Percentiles rank a stretch among this genome's conserved stretches.
Evolutionary conservation across 1,140 invertebrate genomes (phyloP).

Genomic region (Caerostris darwini): DNA sequence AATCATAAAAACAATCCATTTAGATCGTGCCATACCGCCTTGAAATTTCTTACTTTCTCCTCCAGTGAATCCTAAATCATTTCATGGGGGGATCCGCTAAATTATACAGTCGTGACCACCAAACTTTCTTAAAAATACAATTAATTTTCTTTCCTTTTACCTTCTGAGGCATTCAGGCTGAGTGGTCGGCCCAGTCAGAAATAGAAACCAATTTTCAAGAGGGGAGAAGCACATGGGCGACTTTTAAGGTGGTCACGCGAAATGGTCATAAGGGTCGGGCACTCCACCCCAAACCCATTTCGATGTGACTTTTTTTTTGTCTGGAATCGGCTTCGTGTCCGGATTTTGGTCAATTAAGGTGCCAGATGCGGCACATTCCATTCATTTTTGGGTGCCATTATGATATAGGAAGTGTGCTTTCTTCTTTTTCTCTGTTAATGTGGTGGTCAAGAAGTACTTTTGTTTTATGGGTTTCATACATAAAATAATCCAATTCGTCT

Average conservation of each 20-base stretch:
- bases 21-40: not conserved
- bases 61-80: not conserved
- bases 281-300: constrained; percentile 28
- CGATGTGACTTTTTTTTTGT: constrained; percentile 33
- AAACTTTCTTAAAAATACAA: constrained; percentile 27
- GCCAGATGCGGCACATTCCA: constrained; percentile 1
- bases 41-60: not conserved
- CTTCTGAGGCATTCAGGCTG: not conserved
- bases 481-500: too few species aligned
- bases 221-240: not conserved
- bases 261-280: constrained; percentile 36
- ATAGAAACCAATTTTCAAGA: constrained; percentile 37
- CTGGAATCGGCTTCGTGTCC: constrained; percentile 29
- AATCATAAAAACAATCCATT: not conserved
- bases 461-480: not conserved
- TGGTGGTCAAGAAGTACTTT: not conserved
- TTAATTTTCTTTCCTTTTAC: not conserved
- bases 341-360: not conserved
- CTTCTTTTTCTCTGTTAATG: not conserved
- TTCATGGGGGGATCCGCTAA: not conserved
- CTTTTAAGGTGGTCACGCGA: constrained; percentile 48
- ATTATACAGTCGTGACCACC: not conserved
- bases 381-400: not conserved
- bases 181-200: not conserved
- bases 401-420: not conserved